Base-by-base conservation (phyloP, 2,113 vertebrate species). In the Calidris pugnax region DNA sequence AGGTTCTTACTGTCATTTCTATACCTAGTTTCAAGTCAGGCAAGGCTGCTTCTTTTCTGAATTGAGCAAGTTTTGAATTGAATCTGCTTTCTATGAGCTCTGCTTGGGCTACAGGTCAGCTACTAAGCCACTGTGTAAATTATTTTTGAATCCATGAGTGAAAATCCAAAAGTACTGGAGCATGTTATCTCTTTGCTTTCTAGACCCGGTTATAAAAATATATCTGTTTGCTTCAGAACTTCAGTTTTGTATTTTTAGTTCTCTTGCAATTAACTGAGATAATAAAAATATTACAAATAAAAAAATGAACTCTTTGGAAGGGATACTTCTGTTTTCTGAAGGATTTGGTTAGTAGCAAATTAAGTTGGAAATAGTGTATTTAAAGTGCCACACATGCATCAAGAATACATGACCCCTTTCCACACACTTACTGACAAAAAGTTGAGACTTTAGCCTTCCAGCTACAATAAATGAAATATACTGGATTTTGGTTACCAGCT, bases 271-370 rank as follows among this genome's bases (percentile, higher is more conserved):
- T 97, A 92, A 95, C 72, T 90, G 79, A 71, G 50, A 93, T 69
- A 96, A 81, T 89, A 93, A 96, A 93, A 91, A 41, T 47, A 50
- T 84, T 89, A 72, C 68, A 85, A 89, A 92, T n/a, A 32, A 95
- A 92, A 91, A 97, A 85, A 73, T 39, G 27, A 74, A 76, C 94
- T 87, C 30, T 90, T 91, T 96, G 90, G 35, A 60, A 13, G 18
- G 32, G 84, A 86, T 76, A 93, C 10, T n/a, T 81, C 72, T 95
- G 8, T 95, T 97, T 96, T 94, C 69, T 87, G 90, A 97, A 93
- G 63, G 51, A 85, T 77, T 98, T 95, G 95, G 27, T 53, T 95
- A 91, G 33, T 81, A 95, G 45, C 63, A 94, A 95, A 93, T 72
- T 87, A 92, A 95, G 53, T 90, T 88, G 48, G 30, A 85, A 85